Evolutionary conservation across 2,113 vertebrate species (phyloP).

Genomic region (Platysternon megacephalum): DNA sequence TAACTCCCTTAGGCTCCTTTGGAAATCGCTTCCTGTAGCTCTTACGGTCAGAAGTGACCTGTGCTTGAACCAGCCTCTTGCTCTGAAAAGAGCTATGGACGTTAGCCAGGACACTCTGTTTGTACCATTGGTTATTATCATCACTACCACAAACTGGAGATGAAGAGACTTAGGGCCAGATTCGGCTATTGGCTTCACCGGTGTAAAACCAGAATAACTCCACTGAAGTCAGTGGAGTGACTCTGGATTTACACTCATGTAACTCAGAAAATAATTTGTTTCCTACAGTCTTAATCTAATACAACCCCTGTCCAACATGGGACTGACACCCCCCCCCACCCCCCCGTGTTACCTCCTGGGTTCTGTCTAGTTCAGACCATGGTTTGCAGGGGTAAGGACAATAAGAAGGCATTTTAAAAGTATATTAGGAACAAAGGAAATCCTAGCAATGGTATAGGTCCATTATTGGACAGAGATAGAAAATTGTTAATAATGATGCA

Average conservation of each 20-base stretch:
- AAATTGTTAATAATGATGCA: background rate
- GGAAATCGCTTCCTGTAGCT: background rate
- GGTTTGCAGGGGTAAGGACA: background rate
- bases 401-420: too few relatives aligned
- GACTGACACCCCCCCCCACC: too few relatives aligned
- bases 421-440: too few relatives aligned
- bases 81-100: background rate
- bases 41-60: background rate
- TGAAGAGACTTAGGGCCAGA: background rate
- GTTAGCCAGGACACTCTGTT: fast-evolving
- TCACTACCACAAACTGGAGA: background rate
- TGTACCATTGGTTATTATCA: background rate
- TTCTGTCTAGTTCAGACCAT: background rate
- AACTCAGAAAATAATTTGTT: background rate
- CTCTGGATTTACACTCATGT: too few relatives aligned
- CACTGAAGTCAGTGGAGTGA: background rate
- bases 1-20: background rate
- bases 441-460: too few relatives aligned
- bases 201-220: background rate
- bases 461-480: too few relatives aligned
- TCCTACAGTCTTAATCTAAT: too few relatives aligned
- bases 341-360: too few relatives aligned
- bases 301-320: background rate
- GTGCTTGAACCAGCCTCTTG: background rate
- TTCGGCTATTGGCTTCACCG: background rate